Percentiles rank a stretch among this genome's conserved stretches.
Conservation (phyloP, 2,888 invertebrate species). For the Ichneumon xanthorius region DNA sequence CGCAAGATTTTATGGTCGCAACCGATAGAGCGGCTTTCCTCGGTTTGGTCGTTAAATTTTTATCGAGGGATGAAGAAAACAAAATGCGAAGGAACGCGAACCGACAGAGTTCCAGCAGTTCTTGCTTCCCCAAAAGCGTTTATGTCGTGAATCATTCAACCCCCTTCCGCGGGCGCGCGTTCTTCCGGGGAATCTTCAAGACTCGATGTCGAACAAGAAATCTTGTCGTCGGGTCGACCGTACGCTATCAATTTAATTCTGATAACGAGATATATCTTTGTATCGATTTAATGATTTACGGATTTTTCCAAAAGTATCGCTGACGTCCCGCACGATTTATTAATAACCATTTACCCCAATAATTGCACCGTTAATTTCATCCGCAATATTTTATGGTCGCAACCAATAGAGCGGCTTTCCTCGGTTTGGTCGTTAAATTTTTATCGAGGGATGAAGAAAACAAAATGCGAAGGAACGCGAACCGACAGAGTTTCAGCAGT, state of each 20-base stretch:
- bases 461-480: not conserved
- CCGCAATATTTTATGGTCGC: not conserved
- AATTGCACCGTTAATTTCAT: constrained; percentile 5
- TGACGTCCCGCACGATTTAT: constrained; percentile 1
- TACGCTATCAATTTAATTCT: constrained; percentile 3
- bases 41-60: not conserved
- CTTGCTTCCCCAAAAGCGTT: not conserved
- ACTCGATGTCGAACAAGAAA: constrained; percentile 66
- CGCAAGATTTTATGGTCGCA: not conserved
- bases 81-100: not conserved
- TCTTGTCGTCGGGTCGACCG: constrained; percentile 46
- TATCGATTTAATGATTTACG: not conserved
- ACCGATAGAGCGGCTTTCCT: constrained; percentile 31
- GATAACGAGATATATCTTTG: not conserved
- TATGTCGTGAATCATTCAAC: constrained; percentile 66
- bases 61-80: not conserved
- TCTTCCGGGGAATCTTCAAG: constrained; percentile 41
- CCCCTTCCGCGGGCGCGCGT: constrained; percentile 4
- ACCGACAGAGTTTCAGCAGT: not conserved
- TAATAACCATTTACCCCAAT: not conserved
- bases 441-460: not conserved
- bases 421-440: not conserved
- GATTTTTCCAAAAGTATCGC: constrained; percentile 65
- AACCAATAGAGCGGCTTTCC: constrained; percentile 27
- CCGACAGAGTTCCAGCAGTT: not conserved